Conservation (phyloP, 2,888 invertebrate genomes). For the Craniophora ligustri region DNA sequence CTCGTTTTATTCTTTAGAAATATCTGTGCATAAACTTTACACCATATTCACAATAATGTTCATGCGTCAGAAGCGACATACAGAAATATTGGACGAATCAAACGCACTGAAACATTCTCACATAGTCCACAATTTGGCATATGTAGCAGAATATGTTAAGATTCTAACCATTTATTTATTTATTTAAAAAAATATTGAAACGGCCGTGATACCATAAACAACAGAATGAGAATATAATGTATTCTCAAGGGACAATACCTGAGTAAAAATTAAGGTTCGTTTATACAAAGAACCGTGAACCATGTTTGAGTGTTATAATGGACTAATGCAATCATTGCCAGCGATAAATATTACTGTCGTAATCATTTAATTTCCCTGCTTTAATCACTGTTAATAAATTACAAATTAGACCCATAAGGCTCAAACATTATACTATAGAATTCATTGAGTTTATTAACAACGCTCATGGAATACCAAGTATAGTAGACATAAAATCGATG, state of each 20-base stretch:
- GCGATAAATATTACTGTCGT: slow-evolving; percentile 32
- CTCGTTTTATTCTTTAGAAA: slow-evolving; percentile 32
- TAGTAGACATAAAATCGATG: slow-evolving; percentile 43
- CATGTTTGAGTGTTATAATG: slow-evolving; percentile 9
- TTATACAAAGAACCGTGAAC: slow-evolving; percentile 7
- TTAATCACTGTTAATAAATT: slow-evolving; percentile 37
- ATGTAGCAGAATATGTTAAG: slow-evolving; percentile 35
- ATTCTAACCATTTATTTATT: too few species aligned
- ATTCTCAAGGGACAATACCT: slow-evolving; percentile 22
- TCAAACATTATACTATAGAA: slow-evolving; percentile 43
- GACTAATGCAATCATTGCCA: slow-evolving; percentile 23
- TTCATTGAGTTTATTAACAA: slow-evolving; percentile 32
- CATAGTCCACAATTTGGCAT: slow-evolving; percentile 47
- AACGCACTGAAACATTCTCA: slow-evolving; percentile 36
- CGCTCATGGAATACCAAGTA: slow-evolving; percentile 18
- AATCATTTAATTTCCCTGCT: slow-evolving; percentile 47
- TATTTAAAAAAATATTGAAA: slow-evolving; percentile 18
- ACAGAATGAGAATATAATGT: slow-evolving; percentile 4
- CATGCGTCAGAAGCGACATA: slow-evolving; percentile 2
- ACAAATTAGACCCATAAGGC: slow-evolving; percentile 36
- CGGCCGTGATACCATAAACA: slow-evolving; percentile 6
- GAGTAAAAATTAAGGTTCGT: slow-evolving; percentile 18
- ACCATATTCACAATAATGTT: slow-evolving; percentile 14
- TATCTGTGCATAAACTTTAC: slow-evolving; percentile 22
- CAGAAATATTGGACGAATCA: slow-evolving; percentile 34